phyloP scores from a whole-genome alignment of 2,888 invertebrate genomes.

The Xylota sylvarum region DNA sequence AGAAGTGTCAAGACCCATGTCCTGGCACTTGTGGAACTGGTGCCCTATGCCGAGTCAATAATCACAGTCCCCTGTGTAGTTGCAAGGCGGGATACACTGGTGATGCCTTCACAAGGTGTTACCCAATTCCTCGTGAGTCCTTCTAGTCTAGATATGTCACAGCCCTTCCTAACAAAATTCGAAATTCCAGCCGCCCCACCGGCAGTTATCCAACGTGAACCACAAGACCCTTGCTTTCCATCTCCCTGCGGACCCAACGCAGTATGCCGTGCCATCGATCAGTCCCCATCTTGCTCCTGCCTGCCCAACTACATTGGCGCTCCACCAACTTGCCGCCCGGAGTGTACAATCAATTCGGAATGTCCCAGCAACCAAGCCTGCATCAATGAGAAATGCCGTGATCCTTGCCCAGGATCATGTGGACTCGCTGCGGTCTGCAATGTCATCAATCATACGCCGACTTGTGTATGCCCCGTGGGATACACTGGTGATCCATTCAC shows the following conservation, averaged over 20 bases:
- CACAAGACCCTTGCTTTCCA: constrained; percentile 86
- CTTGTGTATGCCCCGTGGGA: constrained; percentile 88
- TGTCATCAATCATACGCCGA: constrained; percentile 90
- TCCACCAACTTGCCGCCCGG: constrained; percentile 90
- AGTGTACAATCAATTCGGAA: constrained; percentile 90
- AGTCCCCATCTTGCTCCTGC: constrained; percentile 89
- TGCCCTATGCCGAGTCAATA: constrained; percentile 90
- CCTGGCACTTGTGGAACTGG: constrained; percentile 88
- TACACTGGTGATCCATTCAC: constrained; percentile 91
- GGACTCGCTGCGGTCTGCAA: constrained; percentile 88
- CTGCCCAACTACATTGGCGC: constrained; percentile 87
- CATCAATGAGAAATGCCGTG: constrained; percentile 89
- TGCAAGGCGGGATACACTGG: constrained; percentile 90
- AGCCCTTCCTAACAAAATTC: constrained; percentile 89
- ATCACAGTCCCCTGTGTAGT: constrained; percentile 92
- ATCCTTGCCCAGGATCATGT: constrained; percentile 91
- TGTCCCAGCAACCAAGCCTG: constrained; percentile 90
- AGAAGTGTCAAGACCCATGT: constrained; percentile 92
- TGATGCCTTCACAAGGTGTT: constrained; percentile 90
- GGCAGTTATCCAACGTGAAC: constrained; percentile 78
- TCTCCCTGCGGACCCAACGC: constrained; percentile 89
- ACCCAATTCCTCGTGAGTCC: constrained; percentile 86
- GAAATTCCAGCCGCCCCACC: constrained; percentile 84
- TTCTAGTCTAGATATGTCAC: constrained; percentile 86
- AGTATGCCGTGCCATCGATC: constrained; percentile 87